These are phyloP conservation scores for Meta bourneti DNA, from an alignment of 2,888 invertebrate species.

Conservation along the genomic window DNA sequence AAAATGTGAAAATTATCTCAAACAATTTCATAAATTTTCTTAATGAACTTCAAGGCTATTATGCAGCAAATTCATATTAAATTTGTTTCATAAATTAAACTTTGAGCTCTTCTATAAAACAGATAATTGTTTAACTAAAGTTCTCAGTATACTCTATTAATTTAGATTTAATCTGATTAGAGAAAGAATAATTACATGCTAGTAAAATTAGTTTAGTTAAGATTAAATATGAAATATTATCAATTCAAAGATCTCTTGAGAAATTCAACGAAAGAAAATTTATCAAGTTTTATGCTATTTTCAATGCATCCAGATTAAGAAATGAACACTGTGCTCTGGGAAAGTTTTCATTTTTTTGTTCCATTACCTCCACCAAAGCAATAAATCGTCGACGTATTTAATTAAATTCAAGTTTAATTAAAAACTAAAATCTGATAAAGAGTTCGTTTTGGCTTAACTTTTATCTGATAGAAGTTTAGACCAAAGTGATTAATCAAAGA, in stretches of 20 bases:
- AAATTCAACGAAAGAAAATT: background rate
- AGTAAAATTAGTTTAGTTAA: no score
- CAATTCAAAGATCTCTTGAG: background rate
- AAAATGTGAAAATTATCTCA: no score
- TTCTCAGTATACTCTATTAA: no score
- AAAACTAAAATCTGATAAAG: constrained; percentile 38
- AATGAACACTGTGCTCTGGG: background rate
- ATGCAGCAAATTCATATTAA: no score
- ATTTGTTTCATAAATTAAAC: no score
- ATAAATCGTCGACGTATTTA: constrained; percentile 46
- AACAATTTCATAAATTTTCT: no score
- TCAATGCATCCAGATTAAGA: background rate
- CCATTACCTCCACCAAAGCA: background rate
- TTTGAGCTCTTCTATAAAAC: no score
- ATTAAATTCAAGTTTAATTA: constrained; percentile 58
- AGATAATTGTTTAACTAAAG: no score
- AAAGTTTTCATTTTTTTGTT: background rate
- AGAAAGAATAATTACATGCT: no score
- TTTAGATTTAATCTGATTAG: no score
- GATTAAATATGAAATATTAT: constrained; percentile 26
- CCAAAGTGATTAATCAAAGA: constrained; percentile 37
- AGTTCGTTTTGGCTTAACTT: constrained; percentile 24
- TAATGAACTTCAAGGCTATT: no score
- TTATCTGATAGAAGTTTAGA: constrained; percentile 45
- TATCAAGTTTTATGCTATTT: no score